Base-by-base conservation (phyloP, 2,888 invertebrate species). In the Troglohyphantes excavatus region DNA sequence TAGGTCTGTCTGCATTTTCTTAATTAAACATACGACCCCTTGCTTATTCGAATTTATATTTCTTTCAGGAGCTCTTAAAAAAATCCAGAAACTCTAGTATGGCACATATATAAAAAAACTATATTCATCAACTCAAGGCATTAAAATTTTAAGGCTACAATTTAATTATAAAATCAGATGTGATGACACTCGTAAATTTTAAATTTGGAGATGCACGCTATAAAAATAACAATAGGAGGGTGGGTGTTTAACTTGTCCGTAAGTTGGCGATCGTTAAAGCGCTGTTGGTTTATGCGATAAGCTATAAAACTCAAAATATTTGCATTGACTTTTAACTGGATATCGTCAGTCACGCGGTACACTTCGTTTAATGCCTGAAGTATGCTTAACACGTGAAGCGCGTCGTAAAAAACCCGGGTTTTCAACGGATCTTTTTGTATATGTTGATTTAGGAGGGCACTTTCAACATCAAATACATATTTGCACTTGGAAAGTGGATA, bases 231-330 rank as follows among this genome's bases (percentile, higher is more conserved):
- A 6, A 53, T 13, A n/a, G n/a, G 53, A 53, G 5, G 5, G 0
- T 5, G 17, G 5, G 53, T n/a, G 53, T 53, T 53, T 53, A 53
- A 53, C n/a, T n/a, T 53, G 17, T 53, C 53, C n/a, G 13, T 13
- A 53, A 53, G 17, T n/a, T 2, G 33, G 61, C 26, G 43, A 23
- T 78, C 65, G 43, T 65, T 43, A 78, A 78, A 39, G 11, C 21
- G 39, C 19, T 78, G 63, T 43, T 23, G 63, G 63, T 43, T 63
- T 65, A 39, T 65, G 78, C 26, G 39, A 61, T 26, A n/a, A 61
- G 43, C 63, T 65, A 65, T 78, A 78, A 78, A 78, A 39, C 19
- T 39, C 1, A 33, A 33, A 63, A 78, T 65, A 46, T 65, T 63
- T 46, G 43, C 78, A 78, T 65, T 23, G 39, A 11, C 13, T 65